Percentiles rank a stretch among this genome's conserved stretches.
Conservation (phyloP, 2,797 vertebrate species). For the Anomalospiza imberbis region DNA sequence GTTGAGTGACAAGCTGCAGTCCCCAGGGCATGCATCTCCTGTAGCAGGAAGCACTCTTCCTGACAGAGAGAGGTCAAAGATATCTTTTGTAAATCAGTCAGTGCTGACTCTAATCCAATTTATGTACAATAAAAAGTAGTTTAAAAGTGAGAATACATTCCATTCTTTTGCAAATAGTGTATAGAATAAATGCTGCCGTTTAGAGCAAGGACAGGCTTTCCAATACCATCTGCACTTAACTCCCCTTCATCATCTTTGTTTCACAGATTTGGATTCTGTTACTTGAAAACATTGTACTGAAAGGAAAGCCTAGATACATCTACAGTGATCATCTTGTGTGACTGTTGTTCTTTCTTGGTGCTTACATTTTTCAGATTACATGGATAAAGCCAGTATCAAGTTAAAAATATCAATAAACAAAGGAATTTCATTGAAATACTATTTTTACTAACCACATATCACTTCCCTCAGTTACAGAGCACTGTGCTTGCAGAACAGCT, state of each 20-base stretch:
- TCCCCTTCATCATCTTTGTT: neutral
- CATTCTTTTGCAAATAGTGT: neutral
- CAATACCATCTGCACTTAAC: neutral
- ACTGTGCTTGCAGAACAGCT: neutral
- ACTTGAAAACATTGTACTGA: conserved; percentile 28
- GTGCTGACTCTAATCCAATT: neutral
- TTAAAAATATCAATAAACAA: neutral
- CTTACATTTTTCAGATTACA: conserved; percentile 14
- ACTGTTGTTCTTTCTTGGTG: conserved; percentile 23
- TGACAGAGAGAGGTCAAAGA: neutral
- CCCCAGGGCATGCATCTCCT: neutral
- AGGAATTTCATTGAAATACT: neutral
- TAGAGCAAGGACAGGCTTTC: neutral
- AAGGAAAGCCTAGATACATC: neutral
- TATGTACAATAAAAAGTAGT: neutral
- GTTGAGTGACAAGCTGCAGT: neutral
- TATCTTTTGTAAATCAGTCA: neutral
- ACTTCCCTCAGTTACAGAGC: neutral
- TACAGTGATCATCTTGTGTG: neutral
- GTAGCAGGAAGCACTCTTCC: neutral
- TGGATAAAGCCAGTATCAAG: conserved; percentile 20
- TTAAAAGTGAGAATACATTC: conserved; percentile 49
- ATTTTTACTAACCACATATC: neutral
- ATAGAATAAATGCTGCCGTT: neutral
- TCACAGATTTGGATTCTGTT: conserved; percentile 36